Percentiles rank a stretch among this genome's conserved stretches.
Evolutionary conservation across 2,797 vertebrate genomes (phyloP).

Genomic region (Oreochromis grahami): DNA sequence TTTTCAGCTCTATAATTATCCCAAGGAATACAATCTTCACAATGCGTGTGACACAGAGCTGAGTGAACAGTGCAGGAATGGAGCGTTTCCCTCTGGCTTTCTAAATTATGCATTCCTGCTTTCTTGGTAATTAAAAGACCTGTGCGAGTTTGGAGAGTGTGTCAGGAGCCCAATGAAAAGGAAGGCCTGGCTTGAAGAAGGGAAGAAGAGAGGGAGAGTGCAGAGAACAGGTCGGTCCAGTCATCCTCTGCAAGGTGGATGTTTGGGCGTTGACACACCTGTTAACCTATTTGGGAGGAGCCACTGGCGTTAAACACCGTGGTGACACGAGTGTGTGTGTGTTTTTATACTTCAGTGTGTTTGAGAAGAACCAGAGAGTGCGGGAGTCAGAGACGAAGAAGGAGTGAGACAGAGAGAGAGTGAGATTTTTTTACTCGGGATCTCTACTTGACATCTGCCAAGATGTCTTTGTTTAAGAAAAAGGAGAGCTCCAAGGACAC

Average conservation of each 20-base stretch:
- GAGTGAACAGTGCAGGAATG: not conserved
- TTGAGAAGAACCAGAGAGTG: constrained; percentile 22
- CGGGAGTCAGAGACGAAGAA: constrained; percentile 11
- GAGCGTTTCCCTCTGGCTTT: not conserved
- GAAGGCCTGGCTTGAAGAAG: constrained; percentile 7
- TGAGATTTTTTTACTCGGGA: constrained; percentile 30
- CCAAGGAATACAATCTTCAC: not conserved
- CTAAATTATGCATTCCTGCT: not conserved
- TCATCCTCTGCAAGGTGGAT: constrained; percentile 51
- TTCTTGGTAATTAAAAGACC: not conserved
- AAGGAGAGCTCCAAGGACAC: constrained; percentile 24
- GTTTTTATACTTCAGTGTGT: constrained; percentile 28
- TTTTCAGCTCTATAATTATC: not conserved
- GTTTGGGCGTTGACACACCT: constrained; percentile 71
- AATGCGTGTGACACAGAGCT: not conserved
- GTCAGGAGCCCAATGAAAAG: constrained; percentile 11
- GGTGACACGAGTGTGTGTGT: constrained; percentile 31
- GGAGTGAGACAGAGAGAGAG: constrained; percentile 30
- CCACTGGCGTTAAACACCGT: constrained; percentile 30
- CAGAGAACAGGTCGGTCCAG: constrained; percentile 72
- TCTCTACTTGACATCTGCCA: constrained; percentile 39
- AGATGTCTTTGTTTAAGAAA: constrained; percentile 71
- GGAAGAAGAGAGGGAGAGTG: constrained; percentile 1
- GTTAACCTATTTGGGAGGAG: constrained; percentile 70
- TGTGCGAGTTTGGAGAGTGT: not conserved